Percentiles rank a stretch among this genome's conserved stretches.
Evolutionary conservation across 2,113 vertebrate genomes (phyloP).

Genomic region (Gallinago media): DNA sequence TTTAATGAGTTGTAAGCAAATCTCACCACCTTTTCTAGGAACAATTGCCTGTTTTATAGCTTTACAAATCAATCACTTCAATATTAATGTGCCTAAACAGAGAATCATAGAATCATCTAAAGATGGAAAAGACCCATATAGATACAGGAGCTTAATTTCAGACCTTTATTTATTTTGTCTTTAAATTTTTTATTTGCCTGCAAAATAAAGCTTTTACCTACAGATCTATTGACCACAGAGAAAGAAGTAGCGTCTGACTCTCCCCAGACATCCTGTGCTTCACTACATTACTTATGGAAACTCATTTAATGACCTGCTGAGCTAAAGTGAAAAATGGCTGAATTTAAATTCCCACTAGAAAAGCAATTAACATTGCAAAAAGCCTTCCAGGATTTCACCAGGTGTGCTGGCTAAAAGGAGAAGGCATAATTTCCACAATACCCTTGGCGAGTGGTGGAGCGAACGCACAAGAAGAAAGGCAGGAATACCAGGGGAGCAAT

Average conservation of each 20-base stretch:
- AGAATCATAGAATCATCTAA: background rate
- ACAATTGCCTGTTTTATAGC: background rate
- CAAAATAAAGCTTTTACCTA: background rate
- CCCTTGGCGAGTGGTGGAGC: background rate
- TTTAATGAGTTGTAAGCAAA: background rate
- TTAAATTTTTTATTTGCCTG: background rate
- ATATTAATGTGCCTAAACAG: background rate
- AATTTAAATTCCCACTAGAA: conserved; percentile 16
- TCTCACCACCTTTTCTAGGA: background rate
- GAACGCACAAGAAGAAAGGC: background rate
- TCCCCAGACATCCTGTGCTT: background rate
- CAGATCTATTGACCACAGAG: background rate
- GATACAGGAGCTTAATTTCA: background rate
- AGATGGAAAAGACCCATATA: background rate
- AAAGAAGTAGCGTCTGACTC: background rate
- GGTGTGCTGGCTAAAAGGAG: background rate
- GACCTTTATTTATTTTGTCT: background rate
- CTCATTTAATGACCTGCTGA: background rate
- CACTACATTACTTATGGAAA: background rate
- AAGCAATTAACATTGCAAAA: conserved; percentile 9
- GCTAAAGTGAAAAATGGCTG: background rate
- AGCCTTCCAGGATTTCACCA: background rate
- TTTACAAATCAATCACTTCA: background rate
- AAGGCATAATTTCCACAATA: background rate
- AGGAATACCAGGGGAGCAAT: background rate